Percentiles rank a stretch among this genome's conserved stretches.
Evolutionary conservation across 2,888 invertebrate genomes (phyloP).

Genomic region (Oeneis ivallda): DNA sequence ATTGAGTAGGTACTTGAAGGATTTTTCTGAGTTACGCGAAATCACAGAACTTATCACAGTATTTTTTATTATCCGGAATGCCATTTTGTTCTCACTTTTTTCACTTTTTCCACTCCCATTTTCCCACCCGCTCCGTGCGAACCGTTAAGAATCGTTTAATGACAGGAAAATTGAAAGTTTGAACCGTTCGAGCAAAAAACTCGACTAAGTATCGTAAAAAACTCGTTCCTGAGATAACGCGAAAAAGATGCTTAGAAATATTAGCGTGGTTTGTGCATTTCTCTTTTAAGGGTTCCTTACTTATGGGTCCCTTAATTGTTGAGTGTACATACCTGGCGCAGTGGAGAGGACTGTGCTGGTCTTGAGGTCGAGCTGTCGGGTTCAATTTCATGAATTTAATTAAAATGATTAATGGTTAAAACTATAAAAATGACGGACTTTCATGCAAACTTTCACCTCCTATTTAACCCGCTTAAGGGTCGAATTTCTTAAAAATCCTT

Average conservation of each 20-base stretch:
- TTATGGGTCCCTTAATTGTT: not conserved
- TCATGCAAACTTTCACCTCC: no score
- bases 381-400: no score
- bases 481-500: no score
- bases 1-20: no score
- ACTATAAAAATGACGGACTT: no score
- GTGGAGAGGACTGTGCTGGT: no score
- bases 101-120: conserved; percentile 23
- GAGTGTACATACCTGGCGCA: no score
- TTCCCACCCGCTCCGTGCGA: conserved; percentile 46
- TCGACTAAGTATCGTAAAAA: conserved; percentile 64
- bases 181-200: conserved; percentile 59
- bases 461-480: no score
- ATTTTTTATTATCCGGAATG: conserved; percentile 62
- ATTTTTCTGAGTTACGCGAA: not conserved
- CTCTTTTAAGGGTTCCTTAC: not conserved
- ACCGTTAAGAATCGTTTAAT: conserved; percentile 70
- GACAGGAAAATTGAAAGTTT: conserved; percentile 78
- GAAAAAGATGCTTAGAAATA: conserved; percentile 54
- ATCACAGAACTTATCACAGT: conserved; percentile 48
- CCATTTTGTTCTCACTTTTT: conserved; percentile 42
- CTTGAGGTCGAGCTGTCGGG: no score
- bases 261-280: conserved; percentile 20
- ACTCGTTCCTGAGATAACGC: conserved; percentile 58
- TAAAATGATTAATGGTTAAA: no score